Base-by-base conservation (phyloP, 2,888 invertebrate genomes). In the Troglohyphantes excavatus region DNA sequence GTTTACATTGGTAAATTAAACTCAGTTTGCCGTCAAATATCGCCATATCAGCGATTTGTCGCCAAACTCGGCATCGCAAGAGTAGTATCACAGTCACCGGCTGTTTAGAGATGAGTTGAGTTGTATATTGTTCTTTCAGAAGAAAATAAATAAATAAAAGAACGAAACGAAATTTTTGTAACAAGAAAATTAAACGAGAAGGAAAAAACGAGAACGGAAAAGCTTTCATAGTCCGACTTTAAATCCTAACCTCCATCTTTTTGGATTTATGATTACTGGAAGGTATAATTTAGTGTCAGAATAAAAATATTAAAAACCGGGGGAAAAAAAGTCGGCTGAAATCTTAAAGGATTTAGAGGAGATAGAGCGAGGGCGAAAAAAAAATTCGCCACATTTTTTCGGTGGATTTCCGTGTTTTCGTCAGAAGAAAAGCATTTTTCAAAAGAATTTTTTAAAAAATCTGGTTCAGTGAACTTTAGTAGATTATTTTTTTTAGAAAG, bases 241-340 rank as follows among this genome's bases (percentile, higher is more conserved):
- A 43, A n/a, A 65, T 26, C 68, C 65, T 65, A 53, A 33, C 33
- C 33, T 33, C 53, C 53, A 53, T 13, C 39, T 29, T 67, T 65
- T 63, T 26, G 65, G 78, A 65, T 43, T 78, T 78, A 26, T 78
- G 78, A 76, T 39, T n/a, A 59, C n/a, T 63, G 73, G 26, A 73
- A 73, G 53, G 27, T 73, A 53, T 73, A 46, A 75, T 75, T 75
- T 75, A 29, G 75, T n/a, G 53, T 21, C 27, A 27, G 17, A 68
- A 33, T 17, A 33, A 27, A 33, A 33, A 33, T 33, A 17, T 17
- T 33, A 17, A 33, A 29, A 33, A 61, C 27, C 9, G 27, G 29
- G n/a, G n/a, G n/a, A n/a, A n/a, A n/a, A n/a, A n/a, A n/a, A n/a
- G n/a, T n/a, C 19, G 9, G 13, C 21, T 23, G 59, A 19, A 75